A percentile compares a stretch with the other conserved stretches of the same genome.
phyloP scores from a whole-genome alignment of 2,888 invertebrate genomes.

The Plutella xylostella region DNA sequence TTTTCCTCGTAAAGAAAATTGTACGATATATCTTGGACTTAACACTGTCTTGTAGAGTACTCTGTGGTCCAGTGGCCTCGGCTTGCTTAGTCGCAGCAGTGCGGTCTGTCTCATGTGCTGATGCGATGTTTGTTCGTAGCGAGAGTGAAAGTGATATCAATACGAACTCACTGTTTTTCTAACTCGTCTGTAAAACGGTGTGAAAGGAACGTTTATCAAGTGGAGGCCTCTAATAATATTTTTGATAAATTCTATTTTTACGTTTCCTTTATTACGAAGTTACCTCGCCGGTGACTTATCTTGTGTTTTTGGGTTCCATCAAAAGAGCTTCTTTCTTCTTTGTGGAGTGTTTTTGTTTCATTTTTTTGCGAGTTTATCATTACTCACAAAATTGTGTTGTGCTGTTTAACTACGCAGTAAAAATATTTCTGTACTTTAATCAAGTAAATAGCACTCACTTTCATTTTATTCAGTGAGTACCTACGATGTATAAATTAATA shows the following conservation, averaged over 20 bases:
- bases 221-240: slow-evolving; percentile 42
- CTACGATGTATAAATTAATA: too few species aligned
- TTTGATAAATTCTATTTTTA: slow-evolving; percentile 25
- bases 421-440: too few species aligned
- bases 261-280: slow-evolving; percentile 16
- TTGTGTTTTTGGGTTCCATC: neutral
- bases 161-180: too few species aligned
- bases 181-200: too few species aligned
- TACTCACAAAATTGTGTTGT: too few species aligned
- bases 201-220: slow-evolving; percentile 50
- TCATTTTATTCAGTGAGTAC: too few species aligned
- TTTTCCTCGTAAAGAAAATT: slow-evolving; percentile 59
- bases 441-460: too few species aligned
- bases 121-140: too few species aligned
- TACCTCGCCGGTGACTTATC: slow-evolving; percentile 11
- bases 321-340: slow-evolving; percentile 1
- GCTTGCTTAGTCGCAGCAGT: too few species aligned
- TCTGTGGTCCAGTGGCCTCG: slow-evolving; percentile 14
- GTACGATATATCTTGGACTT: slow-evolving; percentile 58
- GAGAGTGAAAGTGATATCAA: too few species aligned
- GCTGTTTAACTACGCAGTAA: too few species aligned
- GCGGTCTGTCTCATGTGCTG: too few species aligned
- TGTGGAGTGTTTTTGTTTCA: slow-evolving; percentile 3
- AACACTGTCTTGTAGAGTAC: slow-evolving; percentile 45
- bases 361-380: slow-evolving; percentile 7